phyloP scores from a whole-genome alignment of 1,140 invertebrate species.

The Cyclina sinensis region DNA sequence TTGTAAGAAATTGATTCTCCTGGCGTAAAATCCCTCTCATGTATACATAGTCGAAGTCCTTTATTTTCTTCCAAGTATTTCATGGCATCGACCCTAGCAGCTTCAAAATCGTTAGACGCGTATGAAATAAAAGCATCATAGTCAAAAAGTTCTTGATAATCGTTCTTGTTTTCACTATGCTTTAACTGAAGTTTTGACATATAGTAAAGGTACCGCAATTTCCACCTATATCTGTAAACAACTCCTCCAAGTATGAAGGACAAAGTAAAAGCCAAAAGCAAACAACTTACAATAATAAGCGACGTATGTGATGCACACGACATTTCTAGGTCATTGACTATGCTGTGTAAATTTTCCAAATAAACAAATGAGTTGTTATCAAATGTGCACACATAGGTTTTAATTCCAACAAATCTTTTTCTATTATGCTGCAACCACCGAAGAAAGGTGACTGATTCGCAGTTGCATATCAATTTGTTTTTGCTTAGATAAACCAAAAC shows the following conservation, averaged over 20 bases:
- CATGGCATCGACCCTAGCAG: constrained; percentile 53
- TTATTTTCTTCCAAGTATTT: constrained; percentile 38
- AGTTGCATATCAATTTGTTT: constrained; percentile 17
- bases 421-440: neutral
- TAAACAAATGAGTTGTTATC: neutral
- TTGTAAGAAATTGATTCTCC: constrained; percentile 88
- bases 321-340: neutral
- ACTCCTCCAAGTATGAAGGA: constrained; percentile 9
- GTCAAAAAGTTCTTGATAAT: constrained; percentile 30
- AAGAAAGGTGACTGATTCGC: neutral
- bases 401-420: neutral
- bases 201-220: constrained; percentile 62
- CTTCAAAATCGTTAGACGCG: constrained; percentile 55
- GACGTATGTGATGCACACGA: neutral
- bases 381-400: neutral
- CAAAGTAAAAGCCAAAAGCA: neutral
- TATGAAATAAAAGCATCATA: constrained; percentile 75
- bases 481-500: neutral
- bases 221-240: constrained; percentile 54
- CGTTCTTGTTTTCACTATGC: neutral
- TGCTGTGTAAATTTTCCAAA: too few relatives aligned
- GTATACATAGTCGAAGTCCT: constrained; percentile 68
- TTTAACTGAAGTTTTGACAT: constrained; percentile 16
- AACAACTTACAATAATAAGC: neutral
- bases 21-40: constrained; percentile 71